Base-by-base conservation (phyloP, 1,140 invertebrate genomes). In the Ptiloglossa arizonensis region DNA sequence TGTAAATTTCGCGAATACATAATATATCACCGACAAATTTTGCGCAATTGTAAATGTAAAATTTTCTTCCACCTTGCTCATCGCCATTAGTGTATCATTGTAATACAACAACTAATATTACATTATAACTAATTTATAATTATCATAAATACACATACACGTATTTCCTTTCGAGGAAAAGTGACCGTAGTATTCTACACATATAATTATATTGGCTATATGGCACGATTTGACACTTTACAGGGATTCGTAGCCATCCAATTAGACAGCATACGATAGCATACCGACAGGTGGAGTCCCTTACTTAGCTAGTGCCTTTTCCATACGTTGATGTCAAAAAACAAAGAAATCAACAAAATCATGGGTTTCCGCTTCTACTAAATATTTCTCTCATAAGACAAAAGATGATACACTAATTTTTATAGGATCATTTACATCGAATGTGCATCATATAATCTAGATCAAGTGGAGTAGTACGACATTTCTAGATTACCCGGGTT, bases 161-260 rank as follows among this genome's bases (percentile, higher is more conserved):
- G 4, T 29, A 46, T 44, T 57, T 35, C 50, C 35, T 44, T 67
- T 27, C 27, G n/a, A n/a, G n/a, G n/a, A n/a, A n/a, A n/a, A 73
- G 6, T 29, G 17, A 5, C 3, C 5, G 19, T 5, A 5, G 56
- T 32, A 57, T 19, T 1, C 3, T 56, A 38, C 22, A n/a, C 38
- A n/a, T 41, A 3, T 19, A 19, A 13, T 44, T 5, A 6, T 56
- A 19, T 2, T 3, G 9, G 6, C 19, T 32, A 29, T n/a, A 2
- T 5, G 35, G 17, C 35, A 56, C 8, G 22, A 57, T 32, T 19
- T 59, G 4, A 11, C 17, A 35, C 9, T 17, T 52, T 52, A 24
- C 17, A 19, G 5, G 9, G 13, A 13, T 2, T 48, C 9, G 15
- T 48, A 3, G 19, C 17, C 19, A n/a, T n/a, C 9, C 9, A 48